Evolutionary conservation across 2,113 vertebrate genomes (phyloP).

Genomic region (Apteryx mantelli): DNA sequence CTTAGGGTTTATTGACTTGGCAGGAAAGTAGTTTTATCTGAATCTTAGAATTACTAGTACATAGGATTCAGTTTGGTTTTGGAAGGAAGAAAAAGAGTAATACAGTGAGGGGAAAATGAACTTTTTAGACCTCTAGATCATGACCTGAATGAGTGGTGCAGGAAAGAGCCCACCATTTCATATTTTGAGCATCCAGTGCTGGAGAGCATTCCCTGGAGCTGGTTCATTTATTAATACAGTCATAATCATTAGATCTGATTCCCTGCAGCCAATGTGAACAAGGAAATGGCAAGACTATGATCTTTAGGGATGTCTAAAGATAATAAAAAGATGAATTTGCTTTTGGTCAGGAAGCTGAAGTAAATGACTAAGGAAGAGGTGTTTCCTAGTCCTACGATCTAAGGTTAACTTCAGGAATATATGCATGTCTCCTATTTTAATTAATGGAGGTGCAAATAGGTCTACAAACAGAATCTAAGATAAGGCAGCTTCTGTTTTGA

Average conservation of each 20-base stretch:
- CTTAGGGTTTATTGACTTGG: background rate
- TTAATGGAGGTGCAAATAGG: background rate
- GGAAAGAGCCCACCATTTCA: background rate
- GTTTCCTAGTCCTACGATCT: background rate
- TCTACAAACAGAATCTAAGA: background rate
- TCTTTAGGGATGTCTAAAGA: background rate
- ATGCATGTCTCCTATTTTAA: background rate
- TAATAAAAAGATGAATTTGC: background rate
- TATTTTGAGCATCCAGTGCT: background rate
- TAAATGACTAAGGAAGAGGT: background rate
- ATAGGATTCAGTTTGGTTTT: background rate
- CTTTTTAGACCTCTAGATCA: background rate
- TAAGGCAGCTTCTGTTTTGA: background rate
- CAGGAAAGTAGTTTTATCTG: background rate
- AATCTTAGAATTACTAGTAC: background rate
- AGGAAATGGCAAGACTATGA: background rate
- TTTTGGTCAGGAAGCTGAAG: background rate
- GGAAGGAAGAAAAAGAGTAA: background rate
- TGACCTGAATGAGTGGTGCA: background rate
- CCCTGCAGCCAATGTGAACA: background rate
- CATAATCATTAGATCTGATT: background rate
- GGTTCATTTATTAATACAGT: background rate
- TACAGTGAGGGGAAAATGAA: background rate
- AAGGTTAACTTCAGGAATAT: background rate
- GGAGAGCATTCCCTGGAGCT: background rate